Evolutionary conservation across 1,140 invertebrate species (phyloP), one percentile per base, ranked within the genome.

Genomic region (Venustaconcha ellipsiformis): DNA sequence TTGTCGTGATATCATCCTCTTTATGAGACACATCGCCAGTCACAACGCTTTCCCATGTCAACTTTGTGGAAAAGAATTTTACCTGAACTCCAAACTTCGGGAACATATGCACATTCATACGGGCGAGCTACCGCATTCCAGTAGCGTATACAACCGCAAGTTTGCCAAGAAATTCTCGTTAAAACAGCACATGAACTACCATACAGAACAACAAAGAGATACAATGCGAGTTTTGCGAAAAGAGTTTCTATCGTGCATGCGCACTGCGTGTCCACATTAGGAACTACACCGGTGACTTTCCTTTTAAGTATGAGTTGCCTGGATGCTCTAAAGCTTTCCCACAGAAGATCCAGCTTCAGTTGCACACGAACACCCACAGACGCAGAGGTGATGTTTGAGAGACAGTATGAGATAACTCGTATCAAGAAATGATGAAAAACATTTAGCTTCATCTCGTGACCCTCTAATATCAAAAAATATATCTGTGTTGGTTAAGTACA

Each of bases 271-370:
- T 66, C 26, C 64, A 66, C 26, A 30, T 23, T 11, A 18, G 64
- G 26, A 26, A 23, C 18, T 14, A 66, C 64, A 66, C 64, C 3
- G 64, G 64, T 3, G 26, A 23, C 30, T 17, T 17, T 66, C 64
- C 64, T 15, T 66, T 23, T 30, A 30, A 23, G n/a, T 66, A 14
- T 30, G n/a, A n/a, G 15, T n/a, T 66, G 64, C 17, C 64, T 14
- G 64, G 64, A 20, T 66, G 64, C 30, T 6, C n/a, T 3, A 66
- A 66, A 30, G n/a, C 64, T 15, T 66, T 66, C 64, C 64, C 64
- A 15, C 64, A 66, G 26, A 66, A 66, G 26, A 66, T 66, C 15
- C 64, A 66, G 64, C 26, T 66, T 18, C 64, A 66, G 64, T 30
- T 66, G 64, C 64, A 66, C 30, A 30, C 4, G 18, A 66, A 23